phyloP scores from a whole-genome alignment of 2,888 invertebrate species.

The Drosophila bunnanda region DNA sequence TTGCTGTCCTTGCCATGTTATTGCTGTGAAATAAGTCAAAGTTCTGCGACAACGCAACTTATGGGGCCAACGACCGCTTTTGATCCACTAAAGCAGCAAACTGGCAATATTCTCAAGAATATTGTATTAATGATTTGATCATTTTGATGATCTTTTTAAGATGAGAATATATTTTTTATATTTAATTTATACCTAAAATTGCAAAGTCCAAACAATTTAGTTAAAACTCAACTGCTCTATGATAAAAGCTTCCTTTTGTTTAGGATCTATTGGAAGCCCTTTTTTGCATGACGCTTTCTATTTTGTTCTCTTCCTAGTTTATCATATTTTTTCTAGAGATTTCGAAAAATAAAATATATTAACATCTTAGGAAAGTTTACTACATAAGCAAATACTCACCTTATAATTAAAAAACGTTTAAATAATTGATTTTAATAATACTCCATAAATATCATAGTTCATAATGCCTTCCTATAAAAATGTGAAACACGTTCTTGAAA shows the following conservation, averaged over 20 bases:
- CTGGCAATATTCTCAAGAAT: not conserved
- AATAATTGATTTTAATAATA: not conserved
- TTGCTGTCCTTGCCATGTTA: conserved; percentile 26
- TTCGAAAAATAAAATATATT: not conserved
- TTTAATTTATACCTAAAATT: not conserved
- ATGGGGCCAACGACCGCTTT: conserved; percentile 12
- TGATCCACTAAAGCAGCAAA: not conserved
- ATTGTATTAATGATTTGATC: not conserved
- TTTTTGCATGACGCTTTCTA: not conserved
- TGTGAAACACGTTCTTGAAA: not conserved
- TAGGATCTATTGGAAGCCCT: not conserved
- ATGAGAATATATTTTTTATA: too few species aligned
- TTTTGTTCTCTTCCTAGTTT: not conserved
- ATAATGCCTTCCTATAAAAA: not conserved
- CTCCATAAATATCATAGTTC: not conserved
- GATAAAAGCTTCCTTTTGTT: not conserved
- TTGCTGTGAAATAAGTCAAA: conserved; percentile 46
- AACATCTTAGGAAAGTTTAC: not conserved
- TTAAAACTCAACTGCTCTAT: not conserved
- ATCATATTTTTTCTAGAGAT: not conserved
- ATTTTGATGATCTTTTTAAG: too few species aligned
- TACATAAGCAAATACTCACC: not conserved
- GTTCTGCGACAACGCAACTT: conserved; percentile 43
- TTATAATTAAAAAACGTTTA: not conserved
- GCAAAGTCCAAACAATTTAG: not conserved